Percentiles rank a stretch among this genome's conserved stretches.
phyloP scores from a whole-genome alignment of 2,113 vertebrate genomes.

The Pteruthius melanotis region DNA sequence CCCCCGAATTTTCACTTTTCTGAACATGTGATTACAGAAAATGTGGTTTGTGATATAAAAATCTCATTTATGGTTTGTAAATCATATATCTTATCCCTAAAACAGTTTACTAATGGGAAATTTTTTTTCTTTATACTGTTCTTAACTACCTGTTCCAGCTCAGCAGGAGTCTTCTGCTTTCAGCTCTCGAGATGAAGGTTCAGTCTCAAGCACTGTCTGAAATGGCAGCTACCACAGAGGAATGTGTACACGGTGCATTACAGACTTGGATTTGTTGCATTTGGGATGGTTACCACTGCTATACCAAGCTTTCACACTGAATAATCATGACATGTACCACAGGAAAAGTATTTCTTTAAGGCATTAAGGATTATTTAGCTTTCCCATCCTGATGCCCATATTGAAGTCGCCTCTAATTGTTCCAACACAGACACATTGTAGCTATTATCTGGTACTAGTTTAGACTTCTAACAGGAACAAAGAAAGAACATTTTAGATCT shows the following conservation, averaged over 20 bases:
- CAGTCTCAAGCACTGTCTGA: neutral
- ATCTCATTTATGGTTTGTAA: neutral
- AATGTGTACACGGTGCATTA: neutral
- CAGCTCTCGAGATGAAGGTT: neutral
- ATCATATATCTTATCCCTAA: neutral
- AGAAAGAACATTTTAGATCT: neutral
- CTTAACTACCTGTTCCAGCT: neutral
- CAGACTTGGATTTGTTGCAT: neutral
- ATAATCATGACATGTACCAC: accelerated
- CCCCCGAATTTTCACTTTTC: neutral
- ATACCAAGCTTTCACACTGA: too few species aligned
- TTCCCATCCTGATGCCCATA: neutral
- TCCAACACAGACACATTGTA: neutral
- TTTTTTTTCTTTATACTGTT: neutral
- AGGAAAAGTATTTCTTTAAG: neutral
- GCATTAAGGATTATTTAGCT: neutral
- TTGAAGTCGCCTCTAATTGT: neutral
- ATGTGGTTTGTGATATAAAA: neutral
- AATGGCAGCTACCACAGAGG: neutral
- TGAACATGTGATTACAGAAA: neutral
- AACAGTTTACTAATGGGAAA: neutral
- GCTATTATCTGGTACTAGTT: neutral
- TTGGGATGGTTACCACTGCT: neutral
- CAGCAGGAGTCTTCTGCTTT: neutral
- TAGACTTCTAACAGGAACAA: neutral